phyloP scores from a whole-genome alignment of 2,888 invertebrate species.

The Drosophila multiciliata region DNA sequence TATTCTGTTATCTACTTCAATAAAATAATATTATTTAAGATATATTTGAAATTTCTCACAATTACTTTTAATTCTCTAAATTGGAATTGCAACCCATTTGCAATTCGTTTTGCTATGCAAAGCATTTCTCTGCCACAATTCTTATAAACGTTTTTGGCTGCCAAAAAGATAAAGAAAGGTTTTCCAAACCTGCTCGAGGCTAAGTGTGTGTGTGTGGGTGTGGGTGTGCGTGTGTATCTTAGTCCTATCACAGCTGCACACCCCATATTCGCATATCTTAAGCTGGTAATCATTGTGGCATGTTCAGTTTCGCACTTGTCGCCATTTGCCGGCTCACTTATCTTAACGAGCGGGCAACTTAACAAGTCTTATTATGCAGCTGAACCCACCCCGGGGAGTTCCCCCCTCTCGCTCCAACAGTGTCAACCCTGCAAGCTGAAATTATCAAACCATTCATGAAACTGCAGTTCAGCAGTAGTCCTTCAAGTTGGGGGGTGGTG shows the following conservation, averaged over 20 bases:
- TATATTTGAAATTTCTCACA: neutral
- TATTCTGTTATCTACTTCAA: neutral
- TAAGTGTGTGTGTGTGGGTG: neutral
- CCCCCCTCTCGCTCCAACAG: conserved; percentile 1
- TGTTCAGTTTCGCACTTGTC: conserved; percentile 72
- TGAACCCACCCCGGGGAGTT: conserved; percentile 51
- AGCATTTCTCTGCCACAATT: conserved; percentile 8
- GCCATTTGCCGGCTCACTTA: conserved; percentile 78
- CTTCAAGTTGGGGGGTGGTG: conserved; percentile 12
- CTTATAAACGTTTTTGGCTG: conserved; percentile 1
- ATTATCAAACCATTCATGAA: conserved; percentile 75
- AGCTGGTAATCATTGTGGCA: conserved; percentile 71
- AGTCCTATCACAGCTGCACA: conserved; percentile 20
- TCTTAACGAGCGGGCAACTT: conserved; percentile 78
- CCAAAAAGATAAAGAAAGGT: neutral
- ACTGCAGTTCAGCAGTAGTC: conserved; percentile 67
- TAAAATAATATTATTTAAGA: neutral
- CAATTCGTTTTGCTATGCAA: conserved; percentile 28
- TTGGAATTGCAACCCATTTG: conserved; percentile 10
- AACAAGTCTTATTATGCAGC: conserved; percentile 79
- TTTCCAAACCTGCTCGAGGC: conserved; percentile 27
- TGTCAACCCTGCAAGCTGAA: conserved; percentile 52
- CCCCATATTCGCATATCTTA: conserved; percentile 56
- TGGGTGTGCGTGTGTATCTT: neutral
- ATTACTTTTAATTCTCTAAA: neutral